Evolutionary conservation across 2,113 vertebrate genomes (phyloP).

Genomic region (Carollia perspicillata): DNA sequence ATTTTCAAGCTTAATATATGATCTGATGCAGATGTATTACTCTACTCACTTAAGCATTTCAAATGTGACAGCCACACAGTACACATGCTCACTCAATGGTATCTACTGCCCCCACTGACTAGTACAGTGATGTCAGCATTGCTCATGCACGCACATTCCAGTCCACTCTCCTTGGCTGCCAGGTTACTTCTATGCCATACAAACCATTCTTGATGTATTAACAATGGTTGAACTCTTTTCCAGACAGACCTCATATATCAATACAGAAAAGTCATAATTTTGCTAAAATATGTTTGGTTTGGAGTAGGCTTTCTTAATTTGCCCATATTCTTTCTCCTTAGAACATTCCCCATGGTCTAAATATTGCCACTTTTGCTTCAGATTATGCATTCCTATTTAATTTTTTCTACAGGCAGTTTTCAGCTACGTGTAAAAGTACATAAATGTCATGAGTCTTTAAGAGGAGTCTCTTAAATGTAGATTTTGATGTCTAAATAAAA

Average conservation of each 20-base stretch:
- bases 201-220: too few species aligned
- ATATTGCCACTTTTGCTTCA: slow-evolving; percentile 38
- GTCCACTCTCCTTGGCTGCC: too few species aligned
- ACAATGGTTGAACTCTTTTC: too few species aligned
- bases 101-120: too few species aligned
- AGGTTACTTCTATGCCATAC: too few species aligned
- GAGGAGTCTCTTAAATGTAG: slow-evolving; percentile 42
- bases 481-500: slow-evolving; percentile 44
- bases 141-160: too few species aligned
- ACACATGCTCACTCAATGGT: too few species aligned
- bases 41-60: too few species aligned
- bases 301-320: slow-evolving; percentile 8
- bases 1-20: too few species aligned
- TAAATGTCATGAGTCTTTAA: slow-evolving; percentile 58
- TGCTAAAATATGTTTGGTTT: slow-evolving; percentile 56
- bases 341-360: slow-evolving; percentile 34
- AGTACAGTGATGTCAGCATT: too few species aligned
- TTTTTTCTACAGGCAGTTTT: slow-evolving; percentile 44
- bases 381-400: slow-evolving; percentile 22
- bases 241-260: background rate
- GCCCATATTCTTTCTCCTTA: slow-evolving; percentile 2
- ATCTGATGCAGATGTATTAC: too few species aligned
- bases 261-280: slow-evolving; percentile 38
- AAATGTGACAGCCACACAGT: too few species aligned
- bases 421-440: slow-evolving; percentile 53